Evolutionary conservation across 1,140 invertebrate species (phyloP), one percentile per base, ranked within the genome.

Genomic region (Leptonema lineaticorne): DNA sequence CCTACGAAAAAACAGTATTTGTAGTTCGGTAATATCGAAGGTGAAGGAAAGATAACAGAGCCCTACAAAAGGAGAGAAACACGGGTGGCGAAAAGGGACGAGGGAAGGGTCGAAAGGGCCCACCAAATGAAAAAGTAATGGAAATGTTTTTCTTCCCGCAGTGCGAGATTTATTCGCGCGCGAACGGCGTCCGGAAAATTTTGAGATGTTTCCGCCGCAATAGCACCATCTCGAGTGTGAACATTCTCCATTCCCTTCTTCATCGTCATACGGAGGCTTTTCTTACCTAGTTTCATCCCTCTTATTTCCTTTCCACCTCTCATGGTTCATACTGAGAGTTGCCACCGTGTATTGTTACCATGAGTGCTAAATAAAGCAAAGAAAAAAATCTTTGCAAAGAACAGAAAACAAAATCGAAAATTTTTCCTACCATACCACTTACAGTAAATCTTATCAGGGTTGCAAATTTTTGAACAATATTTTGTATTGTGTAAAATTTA

Each of bases 61-160:
- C 46, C 8, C n/a, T 22, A 48, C 46, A 48, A 48, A 24, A 18
- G 46, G 46, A 33, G 30, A 11, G 5, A 33, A 33, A 33, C 30
- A 33, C 30, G 5, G n/a, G n/a, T 33, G 11, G 5, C 5, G 11
- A 11, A 33, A 33, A 11, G 30, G 5, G 11, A 33, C 30, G 30
- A 33, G 30, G 11, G 30, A 33, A 33, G 30, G 11, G 30, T n/a
- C n/a, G n/a, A n/a, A n/a, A n/a, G 37, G 14, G 37, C 11, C 24
- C 11, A 9, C 22, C 33, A 63, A 63, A 63, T 63, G 59, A 63
- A 63, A 63, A 63, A 63, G 33, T 63, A 63, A 63, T 63, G 59
- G 37, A 63, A 63, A n/a, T 63, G 33, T 46, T 46, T 46, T 22
- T 48, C 46, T 7, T 20, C 46, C 50, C 11, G 18, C 33, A 24